phyloP scores from a whole-genome alignment of 2,888 invertebrate genomes.

The Pardosa pseudoannulata region DNA sequence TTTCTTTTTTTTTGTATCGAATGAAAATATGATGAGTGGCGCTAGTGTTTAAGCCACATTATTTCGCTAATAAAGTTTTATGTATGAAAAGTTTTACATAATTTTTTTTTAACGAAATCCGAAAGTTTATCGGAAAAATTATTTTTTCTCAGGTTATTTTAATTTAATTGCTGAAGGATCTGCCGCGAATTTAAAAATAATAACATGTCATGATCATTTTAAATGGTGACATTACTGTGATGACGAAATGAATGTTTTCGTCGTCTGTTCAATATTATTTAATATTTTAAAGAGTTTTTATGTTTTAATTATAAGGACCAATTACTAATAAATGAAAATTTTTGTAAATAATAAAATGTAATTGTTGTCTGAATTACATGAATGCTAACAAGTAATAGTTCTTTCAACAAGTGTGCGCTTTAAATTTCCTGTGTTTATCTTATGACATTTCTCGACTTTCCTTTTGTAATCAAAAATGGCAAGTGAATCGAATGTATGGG shows the following conservation, averaged over 20 bases:
- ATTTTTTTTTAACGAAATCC: no score
- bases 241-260: not conserved
- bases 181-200: no score
- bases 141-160: no score
- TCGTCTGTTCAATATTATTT: not conserved
- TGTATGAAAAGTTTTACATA: no score
- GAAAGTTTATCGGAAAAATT: no score
- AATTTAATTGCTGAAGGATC: no score
- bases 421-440: not conserved
- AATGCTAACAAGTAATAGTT: not conserved
- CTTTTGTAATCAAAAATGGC: slow-evolving; percentile 26
- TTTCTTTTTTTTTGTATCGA: no score
- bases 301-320: not conserved
- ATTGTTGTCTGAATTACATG: not conserved
- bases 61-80: no score
- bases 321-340: not conserved
- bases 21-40: no score
- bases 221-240: not conserved
- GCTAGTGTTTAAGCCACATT: no score
- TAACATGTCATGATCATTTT: no score
- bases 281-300: not conserved
- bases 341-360: not conserved
- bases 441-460: not conserved
- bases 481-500: slow-evolving; percentile 53
- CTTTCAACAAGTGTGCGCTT: not conserved